phyloP scores from a whole-genome alignment of 2,888 invertebrate species.

The Orchesella flavescens region DNA sequence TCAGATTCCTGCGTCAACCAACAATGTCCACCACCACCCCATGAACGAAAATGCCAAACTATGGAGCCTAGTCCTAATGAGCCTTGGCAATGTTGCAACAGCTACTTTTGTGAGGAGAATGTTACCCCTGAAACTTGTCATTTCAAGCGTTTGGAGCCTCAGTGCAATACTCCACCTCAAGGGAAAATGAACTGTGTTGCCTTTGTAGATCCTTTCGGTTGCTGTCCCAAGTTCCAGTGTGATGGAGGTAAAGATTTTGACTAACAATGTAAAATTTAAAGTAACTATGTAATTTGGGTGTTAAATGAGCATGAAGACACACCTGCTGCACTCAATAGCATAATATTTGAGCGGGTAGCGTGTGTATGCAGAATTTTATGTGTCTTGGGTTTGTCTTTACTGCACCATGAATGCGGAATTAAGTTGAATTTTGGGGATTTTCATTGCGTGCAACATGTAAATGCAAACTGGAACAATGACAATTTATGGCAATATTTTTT shows the following conservation, averaged over 20 bases:
- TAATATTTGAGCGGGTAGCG: too few species aligned
- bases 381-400: not conserved
- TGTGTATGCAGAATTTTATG: too few species aligned
- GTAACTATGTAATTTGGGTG: too few species aligned
- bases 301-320: too few species aligned
- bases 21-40: slow-evolving; percentile 68
- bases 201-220: slow-evolving; percentile 68
- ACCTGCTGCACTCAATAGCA: too few species aligned
- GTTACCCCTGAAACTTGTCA: slow-evolving; percentile 61
- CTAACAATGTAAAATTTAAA: too few species aligned
- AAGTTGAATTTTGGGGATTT: slow-evolving; percentile 7
- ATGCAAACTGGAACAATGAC: slow-evolving; percentile 3
- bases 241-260: slow-evolving; percentile 62
- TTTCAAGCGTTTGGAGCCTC: slow-evolving; percentile 63
- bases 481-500: slow-evolving; percentile 13
- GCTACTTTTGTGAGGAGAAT: slow-evolving; percentile 67
- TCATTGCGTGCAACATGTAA: slow-evolving; percentile 28
- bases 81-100: slow-evolving; percentile 67
- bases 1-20: slow-evolving; percentile 65
- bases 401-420: not conserved
- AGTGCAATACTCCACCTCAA: slow-evolving; percentile 66
- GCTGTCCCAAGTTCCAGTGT: slow-evolving; percentile 71
- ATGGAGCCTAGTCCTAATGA: slow-evolving; percentile 38
- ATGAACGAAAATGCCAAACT: slow-evolving; percentile 63
- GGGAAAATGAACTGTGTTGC: slow-evolving; percentile 68